Evolutionary conservation across 2,797 vertebrate genomes (phyloP), one percentile per base, ranked within the genome.

Genomic region (Epinephelus coioides): DNA sequence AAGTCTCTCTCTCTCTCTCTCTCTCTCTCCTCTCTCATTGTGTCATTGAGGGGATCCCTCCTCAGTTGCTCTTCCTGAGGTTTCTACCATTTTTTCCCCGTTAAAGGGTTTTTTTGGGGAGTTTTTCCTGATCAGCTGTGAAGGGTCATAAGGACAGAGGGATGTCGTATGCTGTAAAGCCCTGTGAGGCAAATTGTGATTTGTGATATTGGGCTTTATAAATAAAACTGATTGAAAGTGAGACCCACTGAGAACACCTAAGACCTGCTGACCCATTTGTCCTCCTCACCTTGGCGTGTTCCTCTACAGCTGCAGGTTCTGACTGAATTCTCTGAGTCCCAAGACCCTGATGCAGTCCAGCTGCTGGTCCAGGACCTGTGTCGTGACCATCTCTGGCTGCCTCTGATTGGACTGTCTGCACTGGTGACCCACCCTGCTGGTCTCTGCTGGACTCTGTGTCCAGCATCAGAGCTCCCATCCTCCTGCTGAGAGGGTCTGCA

Each of bases 401-500:
- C 25, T 61, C 72, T 67, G 70, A 76, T 14, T 60, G 65, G 54
- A 60, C 1, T 0, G 4, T 64, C 38, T 0, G 3, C 19, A 50
- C 53, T 68, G 64, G 44, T 51, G 68, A 61, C 3, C 46, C 59
- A 2, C 0, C 10, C 17, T 17, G 40, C 15, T 21, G 78, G 49
- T 62, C 38, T 55, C 49, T 61, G n/a, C 13, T 62, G 30, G 30
- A 55, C 25, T 51, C 70, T 34, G 2, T 4, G 1, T 78, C 65
- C 44, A 90, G 55, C 1, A 12, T 79, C 27, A 91, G 53, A 49
- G 30, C 21, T 3, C 23, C 78, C 78, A 91, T 81, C 51, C 40
- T 49, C 17, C 23, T 79, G 69, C 69, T 85, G 65, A 91, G 72
- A 18, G 23, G 23, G 1, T 82, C 83, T 40, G 40, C 10, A 25